Evolutionary conservation across 2,888 invertebrate genomes (phyloP), one percentile per base, ranked within the genome.

Genomic region (Pristionchus entomophagus): DNA sequence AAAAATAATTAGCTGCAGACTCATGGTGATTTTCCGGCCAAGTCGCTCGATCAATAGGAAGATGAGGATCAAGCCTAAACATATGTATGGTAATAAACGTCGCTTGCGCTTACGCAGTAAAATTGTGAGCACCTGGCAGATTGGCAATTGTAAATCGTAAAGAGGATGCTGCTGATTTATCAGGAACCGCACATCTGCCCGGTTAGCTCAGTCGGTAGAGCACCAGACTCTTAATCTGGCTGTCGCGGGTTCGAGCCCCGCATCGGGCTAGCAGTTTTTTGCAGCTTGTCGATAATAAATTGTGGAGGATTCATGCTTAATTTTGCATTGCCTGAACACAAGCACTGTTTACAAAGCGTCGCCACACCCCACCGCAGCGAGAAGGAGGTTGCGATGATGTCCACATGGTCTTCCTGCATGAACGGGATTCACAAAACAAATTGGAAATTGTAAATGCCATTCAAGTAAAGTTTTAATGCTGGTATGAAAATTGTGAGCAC

Each of bases 11-110:
- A 65, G 35, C 65, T 65, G 65, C 19, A 96, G 95, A 0, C 97
- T 97, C 96, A 97, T 97, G 0, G 97, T 97, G 91, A 96, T 96
- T 93, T 96, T 97, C 49, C 97, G 95, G 19, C 97, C 97, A 92
- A 96, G 96, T 93, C 96, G 96, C 94, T 97, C 97, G 88, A 97
- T 97, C 1, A 97, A 95, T 89, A 96, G 96, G 92, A 97, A 96
- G 0, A 97, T 97, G 0, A 96, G 96, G 92, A 97, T 96, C 88
- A 97, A 96, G 51, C 97, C 96, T 96, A 84, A 80, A n/a, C 8
- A 2, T 32, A 29, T 1, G 56, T 56, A 29, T 59, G 2, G 59
- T 59, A 29, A 14, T 59, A 59, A 59, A 59, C 59, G 29, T 59
- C 59, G 59, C 22, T 22, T 4, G 19, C 22, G 4, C 38, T 12